Conservation (phyloP, 2,113 vertebrate genomes). For the Lophura nycthemera region DNA sequence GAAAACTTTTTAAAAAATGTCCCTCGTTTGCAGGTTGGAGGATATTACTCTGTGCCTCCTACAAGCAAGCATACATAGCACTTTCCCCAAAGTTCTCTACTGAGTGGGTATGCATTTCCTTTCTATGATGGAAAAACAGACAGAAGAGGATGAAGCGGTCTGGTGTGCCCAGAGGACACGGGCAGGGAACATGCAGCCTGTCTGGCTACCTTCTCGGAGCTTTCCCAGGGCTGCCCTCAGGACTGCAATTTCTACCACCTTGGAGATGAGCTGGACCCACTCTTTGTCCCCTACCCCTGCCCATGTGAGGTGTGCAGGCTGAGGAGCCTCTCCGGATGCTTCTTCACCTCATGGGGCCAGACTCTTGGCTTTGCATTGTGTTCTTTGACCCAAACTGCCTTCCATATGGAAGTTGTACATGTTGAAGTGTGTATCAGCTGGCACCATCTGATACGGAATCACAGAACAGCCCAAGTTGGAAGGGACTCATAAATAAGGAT, state of each 20-base stretch:
- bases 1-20: constrained; percentile 20
- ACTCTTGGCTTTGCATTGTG: neutral
- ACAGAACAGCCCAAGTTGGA: no score
- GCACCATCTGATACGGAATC: neutral
- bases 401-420: neutral
- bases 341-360: neutral
- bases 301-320: rapidly evolving
- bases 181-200: neutral
- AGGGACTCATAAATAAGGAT: no score
- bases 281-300: neutral
- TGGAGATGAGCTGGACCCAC: rapidly evolving
- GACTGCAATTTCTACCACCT: neutral
- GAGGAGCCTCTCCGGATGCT: rapidly evolving
- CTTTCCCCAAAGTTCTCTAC: neutral
- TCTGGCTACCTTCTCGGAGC: neutral
- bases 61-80: neutral
- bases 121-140: constrained; percentile 9
- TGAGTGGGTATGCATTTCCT: constrained; percentile 6
- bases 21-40: constrained; percentile 10
- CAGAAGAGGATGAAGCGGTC: neutral
- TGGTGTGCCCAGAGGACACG: neutral
- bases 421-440: neutral
- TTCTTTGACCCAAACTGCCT: neutral
- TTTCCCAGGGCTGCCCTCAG: neutral
- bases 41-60: constrained; percentile 27